Evolutionary conservation across 2,888 invertebrate species (phyloP), one percentile per base, ranked within the genome.

Genomic region (Spicauda simplicius): DNA sequence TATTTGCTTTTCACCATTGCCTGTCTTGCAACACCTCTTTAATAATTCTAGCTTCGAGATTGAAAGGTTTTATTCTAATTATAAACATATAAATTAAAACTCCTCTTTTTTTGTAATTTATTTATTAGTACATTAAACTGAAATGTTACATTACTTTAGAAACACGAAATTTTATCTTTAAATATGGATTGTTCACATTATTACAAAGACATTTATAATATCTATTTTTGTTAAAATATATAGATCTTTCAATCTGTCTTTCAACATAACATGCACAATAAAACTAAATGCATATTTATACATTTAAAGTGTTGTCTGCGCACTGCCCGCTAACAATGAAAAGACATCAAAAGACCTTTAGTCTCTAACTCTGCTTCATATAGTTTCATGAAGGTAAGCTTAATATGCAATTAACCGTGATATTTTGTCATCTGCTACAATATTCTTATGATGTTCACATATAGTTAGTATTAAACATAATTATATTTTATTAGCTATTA

Each of bases 311-410:
- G 25, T 50, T 16, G 16, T 58, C 56, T 2, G 16, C 19, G 52
- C 60, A 53, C 50, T 52, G 60, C 60, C 60, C 33, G 18, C 30
- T 18, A 14, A 41, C 41, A 41, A 41, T 14, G 3, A 41, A 18
- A 30, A 61, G 25, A 61, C 52, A 53, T 45, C 52, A 37, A 53
- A 61, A 52, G 60, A 37, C 37, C 53, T 61, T 61, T 61, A 61
- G 37, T 60, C 59, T 60, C 41, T 14, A 4, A 41, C 52, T 53
- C 37, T n/a, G 61, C 61, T 61, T 52, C n/a, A 30, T 61, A 14
- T 52, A 50, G 50, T 20, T 53, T 19, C 30, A n/a, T 14, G 25
- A 37, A 61, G n/a, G 52, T 61, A 53, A 53, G 50, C 53, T 60
- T 50, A n/a, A 10, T 61, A 48, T 18, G 19, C 52, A 18, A 33